Percentiles rank a stretch among this genome's conserved stretches.
phyloP scores from a whole-genome alignment of 1,140 invertebrate species.

The Pseudomyrmex cubaensis region DNA sequence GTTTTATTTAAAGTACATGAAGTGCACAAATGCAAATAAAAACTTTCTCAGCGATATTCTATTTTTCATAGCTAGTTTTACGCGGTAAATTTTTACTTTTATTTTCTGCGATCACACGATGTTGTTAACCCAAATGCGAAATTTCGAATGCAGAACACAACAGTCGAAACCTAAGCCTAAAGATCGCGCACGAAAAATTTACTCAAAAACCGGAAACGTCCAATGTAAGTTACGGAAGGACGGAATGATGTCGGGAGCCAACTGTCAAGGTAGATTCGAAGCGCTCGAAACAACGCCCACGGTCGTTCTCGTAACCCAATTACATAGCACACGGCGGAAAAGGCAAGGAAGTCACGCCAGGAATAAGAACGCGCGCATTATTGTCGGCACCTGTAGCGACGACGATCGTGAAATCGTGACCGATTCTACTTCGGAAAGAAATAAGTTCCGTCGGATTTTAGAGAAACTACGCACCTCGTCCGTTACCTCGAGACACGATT shows the following conservation, averaged over 20 bases:
- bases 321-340: slow-evolving; percentile 69
- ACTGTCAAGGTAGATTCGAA: slow-evolving; percentile 25
- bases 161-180: no score
- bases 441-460: slow-evolving; percentile 16
- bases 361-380: slow-evolving; percentile 62
- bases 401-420: slow-evolving; percentile 52
- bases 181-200: no score
- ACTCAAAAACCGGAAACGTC: no score
- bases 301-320: slow-evolving; percentile 79
- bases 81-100: no score
- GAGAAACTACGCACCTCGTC: slow-evolving; percentile 1
- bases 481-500: not conserved
- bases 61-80: no score
- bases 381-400: slow-evolving; percentile 2
- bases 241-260: not conserved
- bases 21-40: no score
- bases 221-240: not conserved
- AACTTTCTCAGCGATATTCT: no score
- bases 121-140: not conserved
- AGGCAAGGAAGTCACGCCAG: slow-evolving; percentile 56
- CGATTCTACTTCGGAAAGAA: slow-evolving; percentile 42
- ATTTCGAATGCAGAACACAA: no score
- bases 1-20: no score
- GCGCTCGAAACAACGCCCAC: slow-evolving; percentile 9
- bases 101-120: not conserved